phyloP scores from a whole-genome alignment of 2,113 vertebrate species.

The Clarias macrocephalus region DNA sequence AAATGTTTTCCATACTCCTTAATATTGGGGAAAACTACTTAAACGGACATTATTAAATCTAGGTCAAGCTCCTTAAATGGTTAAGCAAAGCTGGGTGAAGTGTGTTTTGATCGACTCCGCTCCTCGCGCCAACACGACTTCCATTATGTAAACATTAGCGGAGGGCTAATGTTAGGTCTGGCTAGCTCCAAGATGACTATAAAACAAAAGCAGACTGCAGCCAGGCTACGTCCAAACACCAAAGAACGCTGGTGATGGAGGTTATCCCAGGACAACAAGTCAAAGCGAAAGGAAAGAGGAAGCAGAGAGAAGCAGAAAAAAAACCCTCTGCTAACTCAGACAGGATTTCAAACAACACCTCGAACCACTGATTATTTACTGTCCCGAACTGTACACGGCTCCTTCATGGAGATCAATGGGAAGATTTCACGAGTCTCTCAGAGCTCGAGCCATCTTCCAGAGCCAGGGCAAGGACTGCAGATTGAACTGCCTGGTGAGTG shows the following conservation, averaged over 20 bases:
- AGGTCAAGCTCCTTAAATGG: slow-evolving; percentile 52
- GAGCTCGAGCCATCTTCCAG: not conserved
- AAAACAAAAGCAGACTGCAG: slow-evolving; percentile 48
- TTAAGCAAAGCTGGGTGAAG: slow-evolving; percentile 42
- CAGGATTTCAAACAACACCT: slow-evolving; percentile 30
- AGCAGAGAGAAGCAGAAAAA: slow-evolving; percentile 11
- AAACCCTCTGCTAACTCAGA: not conserved
- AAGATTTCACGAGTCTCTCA: not conserved
- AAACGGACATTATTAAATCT: slow-evolving; percentile 41
- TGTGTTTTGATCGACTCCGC: slow-evolving; percentile 44
- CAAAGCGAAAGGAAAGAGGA: slow-evolving; percentile 30
- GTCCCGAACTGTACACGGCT: slow-evolving; percentile 12
- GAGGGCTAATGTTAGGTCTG: slow-evolving; percentile 32
- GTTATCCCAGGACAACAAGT: slow-evolving; percentile 40
- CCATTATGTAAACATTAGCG: slow-evolving; percentile 56
- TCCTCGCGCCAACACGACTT: slow-evolving; percentile 43
- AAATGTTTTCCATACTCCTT: slow-evolving; percentile 34
- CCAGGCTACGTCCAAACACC: slow-evolving; percentile 39
- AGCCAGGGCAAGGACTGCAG: slow-evolving; percentile 11
- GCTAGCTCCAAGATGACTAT: slow-evolving; percentile 42
- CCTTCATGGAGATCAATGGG: slow-evolving; percentile 13
- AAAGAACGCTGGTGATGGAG: slow-evolving; percentile 9
- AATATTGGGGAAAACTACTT: slow-evolving; percentile 29
- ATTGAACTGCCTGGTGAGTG: not conserved
- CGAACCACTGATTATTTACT: not conserved